Conservation (phyloP, 2,888 invertebrate genomes). For the Willowsia nigromaculata region DNA sequence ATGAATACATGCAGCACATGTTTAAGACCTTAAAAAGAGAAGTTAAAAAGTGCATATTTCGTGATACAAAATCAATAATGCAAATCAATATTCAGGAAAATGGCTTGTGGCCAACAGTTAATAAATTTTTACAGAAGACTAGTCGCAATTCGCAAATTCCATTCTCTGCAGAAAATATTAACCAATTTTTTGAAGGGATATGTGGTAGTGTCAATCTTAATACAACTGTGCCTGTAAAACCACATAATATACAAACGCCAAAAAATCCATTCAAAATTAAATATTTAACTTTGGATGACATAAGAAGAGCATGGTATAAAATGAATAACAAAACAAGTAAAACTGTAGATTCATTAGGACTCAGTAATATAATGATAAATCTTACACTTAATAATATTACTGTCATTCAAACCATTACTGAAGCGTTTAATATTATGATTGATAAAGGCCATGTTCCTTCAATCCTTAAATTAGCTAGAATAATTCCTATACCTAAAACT, state of each 20-base stretch:
- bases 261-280: not conserved
- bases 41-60: not conserved
- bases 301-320: slow-evolving; percentile 37
- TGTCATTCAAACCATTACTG: not conserved
- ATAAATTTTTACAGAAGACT: not conserved
- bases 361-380: slow-evolving; percentile 32
- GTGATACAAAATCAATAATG: not conserved
- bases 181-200: not conserved
- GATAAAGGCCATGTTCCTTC: not conserved
- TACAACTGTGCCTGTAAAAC: no score
- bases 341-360: slow-evolving; percentile 16
- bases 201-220: not conserved
- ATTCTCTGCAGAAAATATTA: not conserved
- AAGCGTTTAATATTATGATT: not conserved
- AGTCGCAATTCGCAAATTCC: not conserved
- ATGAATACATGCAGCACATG: no score
- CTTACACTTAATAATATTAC: not conserved
- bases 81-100: not conserved
- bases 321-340: slow-evolving; percentile 17
- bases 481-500: slow-evolving; percentile 60
- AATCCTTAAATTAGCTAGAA: slow-evolving; percentile 35
- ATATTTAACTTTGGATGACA: no score
- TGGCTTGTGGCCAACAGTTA: slow-evolving; percentile 8
- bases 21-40: not conserved
- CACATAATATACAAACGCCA: no score